phyloP scores from a whole-genome alignment of 1,140 invertebrate species.

The Plutomurus gul region DNA sequence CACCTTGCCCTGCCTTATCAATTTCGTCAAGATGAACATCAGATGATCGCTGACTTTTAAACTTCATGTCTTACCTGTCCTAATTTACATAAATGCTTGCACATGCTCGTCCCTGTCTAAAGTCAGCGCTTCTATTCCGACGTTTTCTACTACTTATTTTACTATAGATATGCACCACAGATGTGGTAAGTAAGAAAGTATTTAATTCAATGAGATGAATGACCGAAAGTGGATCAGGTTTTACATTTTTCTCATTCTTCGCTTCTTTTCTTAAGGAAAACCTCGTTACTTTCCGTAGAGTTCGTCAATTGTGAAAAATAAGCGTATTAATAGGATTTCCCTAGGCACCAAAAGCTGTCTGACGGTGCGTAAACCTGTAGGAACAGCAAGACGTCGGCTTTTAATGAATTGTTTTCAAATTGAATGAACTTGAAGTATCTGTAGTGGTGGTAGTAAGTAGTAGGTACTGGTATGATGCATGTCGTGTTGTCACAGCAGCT shows the following conservation, averaged over 20 bases:
- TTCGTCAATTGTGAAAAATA: no score
- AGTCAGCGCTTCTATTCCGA: background rate
- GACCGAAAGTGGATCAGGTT: slow-evolving; percentile 43
- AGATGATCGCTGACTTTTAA: no score
- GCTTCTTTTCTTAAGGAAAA: background rate
- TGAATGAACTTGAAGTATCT: background rate
- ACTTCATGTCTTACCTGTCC: slow-evolving; percentile 17
- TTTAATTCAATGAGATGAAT: slow-evolving; percentile 28
- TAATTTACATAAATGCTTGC: slow-evolving; percentile 22
- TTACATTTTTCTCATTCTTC: slow-evolving; percentile 28
- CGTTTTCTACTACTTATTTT: background rate
- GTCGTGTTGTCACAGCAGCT: no score
- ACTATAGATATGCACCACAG: background rate
- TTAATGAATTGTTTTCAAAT: background rate
- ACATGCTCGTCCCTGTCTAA: background rate
- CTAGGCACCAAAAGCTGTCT: background rate
- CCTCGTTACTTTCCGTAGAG: no score
- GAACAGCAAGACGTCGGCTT: background rate
- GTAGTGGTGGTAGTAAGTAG: no score
- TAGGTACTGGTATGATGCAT: no score
- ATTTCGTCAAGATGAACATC: no score
- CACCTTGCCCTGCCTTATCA: background rate
- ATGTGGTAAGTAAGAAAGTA: background rate
- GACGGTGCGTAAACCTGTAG: background rate
- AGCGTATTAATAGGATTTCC: no score